Evolutionary conservation across 2,888 invertebrate genomes (phyloP).

Genomic region (Euplexia lucipara): DNA sequence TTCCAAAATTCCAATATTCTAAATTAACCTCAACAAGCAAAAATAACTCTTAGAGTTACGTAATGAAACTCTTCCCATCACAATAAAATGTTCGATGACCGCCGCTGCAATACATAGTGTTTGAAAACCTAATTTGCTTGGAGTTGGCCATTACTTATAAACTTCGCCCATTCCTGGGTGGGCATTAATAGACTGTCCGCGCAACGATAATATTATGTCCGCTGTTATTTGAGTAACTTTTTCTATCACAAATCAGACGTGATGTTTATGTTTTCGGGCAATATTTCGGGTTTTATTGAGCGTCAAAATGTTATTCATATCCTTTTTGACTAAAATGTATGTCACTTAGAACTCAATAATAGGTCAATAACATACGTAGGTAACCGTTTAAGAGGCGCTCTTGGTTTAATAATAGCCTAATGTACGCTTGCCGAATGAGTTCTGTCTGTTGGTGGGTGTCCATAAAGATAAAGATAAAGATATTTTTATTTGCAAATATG

Average conservation of each 20-base stretch:
- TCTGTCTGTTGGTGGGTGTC: too few species aligned
- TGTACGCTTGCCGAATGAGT: too few species aligned
- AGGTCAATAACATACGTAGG: too few species aligned
- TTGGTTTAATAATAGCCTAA: too few species aligned
- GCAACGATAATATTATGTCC: conserved; percentile 36
- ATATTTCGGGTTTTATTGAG: conserved; percentile 43
- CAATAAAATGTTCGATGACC: conserved; percentile 30
- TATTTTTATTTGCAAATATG: too few species aligned
- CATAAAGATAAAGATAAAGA: too few species aligned
- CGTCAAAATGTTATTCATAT: conserved; percentile 32
- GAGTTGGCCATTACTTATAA: conserved; percentile 51
- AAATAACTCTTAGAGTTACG: conserved; percentile 31
- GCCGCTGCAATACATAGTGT: conserved; percentile 34
- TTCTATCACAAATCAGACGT: conserved; percentile 51
- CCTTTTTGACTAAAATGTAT: not conserved
- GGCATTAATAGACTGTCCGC: conserved; percentile 50
- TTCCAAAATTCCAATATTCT: conserved; percentile 11
- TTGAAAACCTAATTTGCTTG: conserved; percentile 55
- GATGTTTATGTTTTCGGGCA: conserved; percentile 56
- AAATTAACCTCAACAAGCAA: conserved; percentile 16
- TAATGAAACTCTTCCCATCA: conserved; percentile 22
- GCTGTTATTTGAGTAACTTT: conserved; percentile 53
- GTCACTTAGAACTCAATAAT: too few species aligned
- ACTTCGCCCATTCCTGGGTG: conserved; percentile 43
- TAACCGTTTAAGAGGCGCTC: too few species aligned